Base-by-base conservation (phyloP, 2,797 vertebrate species). In the Anabacerthia variegaticeps region DNA sequence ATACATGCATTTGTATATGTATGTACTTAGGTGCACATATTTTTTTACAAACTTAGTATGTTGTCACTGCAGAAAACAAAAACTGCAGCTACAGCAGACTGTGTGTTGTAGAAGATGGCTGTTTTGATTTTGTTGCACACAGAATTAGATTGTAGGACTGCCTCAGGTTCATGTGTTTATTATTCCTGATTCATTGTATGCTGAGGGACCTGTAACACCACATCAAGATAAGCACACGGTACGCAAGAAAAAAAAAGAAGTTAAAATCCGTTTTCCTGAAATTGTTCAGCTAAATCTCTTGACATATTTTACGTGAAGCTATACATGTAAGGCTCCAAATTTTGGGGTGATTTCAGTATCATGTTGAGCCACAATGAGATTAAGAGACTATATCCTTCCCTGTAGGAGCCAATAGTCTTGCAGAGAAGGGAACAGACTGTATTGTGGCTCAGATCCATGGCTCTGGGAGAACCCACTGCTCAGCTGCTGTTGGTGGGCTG, bases 11-110 rank as follows among this genome's bases (percentile, higher is more conserved):
- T 77, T 59, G 28, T 55, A 20, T 24, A 21, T 6, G 6, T 65
- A 32, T 15, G 34, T 37, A 46, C 32, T 39, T 0, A 23, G 2
- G 3, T 30, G 15, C 21, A 43, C 8, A 4, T 28, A 4, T 26
- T 26, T 78, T 77, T 75, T 75, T 20, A 46, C 26, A 55, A 58
- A 63, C 8, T 36, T 63, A 10, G 19, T 78, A 43, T 59, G 8
- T 9, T 76, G 19, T 56, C 32, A 20, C 16, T 39, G 24, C 32
- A 78, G 52, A 73, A 92, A 76, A 81, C 27, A 21, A 54, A 73
- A 83, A 90, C 19, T 23, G 37, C 24, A 69, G 41, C 41, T 68
- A 23, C 4, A 73, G 69, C 27, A 67, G 63, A 14, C 14, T 26
- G 7, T 23, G 10, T 62, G 51, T 23, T 28, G 67, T 79, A 36